Evolutionary conservation across 2,113 vertebrate genomes (phyloP).

Genomic region (Catharus minimus): DNA sequence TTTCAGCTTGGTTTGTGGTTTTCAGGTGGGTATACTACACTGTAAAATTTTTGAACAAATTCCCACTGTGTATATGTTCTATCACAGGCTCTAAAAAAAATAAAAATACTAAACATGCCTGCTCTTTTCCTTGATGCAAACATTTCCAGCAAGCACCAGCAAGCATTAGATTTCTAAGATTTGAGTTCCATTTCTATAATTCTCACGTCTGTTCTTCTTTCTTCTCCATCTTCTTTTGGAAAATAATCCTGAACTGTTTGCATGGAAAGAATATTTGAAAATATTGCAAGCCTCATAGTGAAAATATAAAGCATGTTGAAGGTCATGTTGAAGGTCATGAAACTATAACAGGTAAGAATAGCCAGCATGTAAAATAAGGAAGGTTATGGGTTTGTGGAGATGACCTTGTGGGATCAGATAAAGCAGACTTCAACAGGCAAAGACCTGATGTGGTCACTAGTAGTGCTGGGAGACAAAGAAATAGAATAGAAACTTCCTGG

Average conservation of each 20-base stretch:
- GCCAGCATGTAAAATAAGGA: not conserved
- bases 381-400: not conserved
- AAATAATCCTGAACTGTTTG: not conserved
- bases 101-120: not conserved
- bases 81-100: not conserved
- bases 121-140: not conserved
- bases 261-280: not conserved
- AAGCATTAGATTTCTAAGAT: not conserved
- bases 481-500: not conserved
- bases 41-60: not conserved
- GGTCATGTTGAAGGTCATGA: not conserved
- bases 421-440: not conserved
- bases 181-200: not conserved
- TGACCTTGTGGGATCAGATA: not conserved
- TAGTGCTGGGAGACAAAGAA: not conserved
- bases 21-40: not conserved
- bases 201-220: not conserved
- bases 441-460: not conserved
- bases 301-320: not conserved
- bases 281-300: accelerated
- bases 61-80: not conserved
- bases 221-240: not conserved
- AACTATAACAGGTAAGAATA: not conserved
- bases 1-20: not conserved
- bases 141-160: not conserved